These are phyloP conservation scores for Ethmia dodecea DNA, from an alignment of 2,888 invertebrate genomes.

Conservation along the genomic window DNA sequence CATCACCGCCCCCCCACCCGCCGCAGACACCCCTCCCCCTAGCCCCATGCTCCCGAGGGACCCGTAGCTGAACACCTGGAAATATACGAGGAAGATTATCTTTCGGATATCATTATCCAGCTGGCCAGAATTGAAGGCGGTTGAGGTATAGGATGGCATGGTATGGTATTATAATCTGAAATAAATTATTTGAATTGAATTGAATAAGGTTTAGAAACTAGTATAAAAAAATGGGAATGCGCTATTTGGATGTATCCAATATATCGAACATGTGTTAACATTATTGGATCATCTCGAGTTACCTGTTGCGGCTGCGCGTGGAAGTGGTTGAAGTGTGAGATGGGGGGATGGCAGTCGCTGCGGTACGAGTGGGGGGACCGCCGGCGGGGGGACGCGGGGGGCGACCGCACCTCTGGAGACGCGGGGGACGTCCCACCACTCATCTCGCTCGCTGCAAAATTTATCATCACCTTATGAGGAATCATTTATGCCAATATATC, in stretches of 20 bases:
- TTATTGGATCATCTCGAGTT: too few species aligned
- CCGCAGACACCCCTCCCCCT: constrained; percentile 71
- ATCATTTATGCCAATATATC: too few species aligned
- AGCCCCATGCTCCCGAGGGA: constrained; percentile 85
- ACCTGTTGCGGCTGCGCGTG: constrained; percentile 93
- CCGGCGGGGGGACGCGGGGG: constrained; percentile 58
- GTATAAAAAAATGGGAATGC: not conserved
- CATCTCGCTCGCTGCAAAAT: constrained; percentile 40
- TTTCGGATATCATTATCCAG: too few species aligned
- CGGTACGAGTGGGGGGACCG: constrained; percentile 61
- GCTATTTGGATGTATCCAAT: not conserved
- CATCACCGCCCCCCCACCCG: constrained; percentile 45
- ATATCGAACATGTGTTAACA: not conserved
- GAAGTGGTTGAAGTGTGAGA: constrained; percentile 93
- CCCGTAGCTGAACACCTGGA: constrained; percentile 94
- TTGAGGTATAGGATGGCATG: not conserved
- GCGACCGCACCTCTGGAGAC: constrained; percentile 60
- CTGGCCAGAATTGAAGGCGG: too few species aligned
- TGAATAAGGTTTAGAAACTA: not conserved
- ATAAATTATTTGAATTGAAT: not conserved
- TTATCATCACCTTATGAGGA: not conserved
- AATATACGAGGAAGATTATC: too few species aligned
- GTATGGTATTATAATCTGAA: not conserved
- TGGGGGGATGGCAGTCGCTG: constrained; percentile 66
- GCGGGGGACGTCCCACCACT: constrained; percentile 48